Conservation (phyloP, 2,113 vertebrate species). For the Prietella phreatophila region DNA sequence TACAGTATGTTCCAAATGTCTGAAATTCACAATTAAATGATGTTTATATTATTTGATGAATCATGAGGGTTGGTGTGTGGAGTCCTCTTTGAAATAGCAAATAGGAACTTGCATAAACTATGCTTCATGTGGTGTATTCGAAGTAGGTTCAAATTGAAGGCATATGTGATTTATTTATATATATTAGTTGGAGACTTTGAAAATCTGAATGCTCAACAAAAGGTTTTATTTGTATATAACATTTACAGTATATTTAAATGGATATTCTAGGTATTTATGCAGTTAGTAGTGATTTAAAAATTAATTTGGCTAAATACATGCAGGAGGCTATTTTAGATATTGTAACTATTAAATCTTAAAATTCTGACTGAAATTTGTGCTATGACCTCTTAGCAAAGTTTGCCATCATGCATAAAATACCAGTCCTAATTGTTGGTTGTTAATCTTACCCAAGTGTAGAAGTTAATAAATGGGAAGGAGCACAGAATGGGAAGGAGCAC, state of each 20-base stretch:
- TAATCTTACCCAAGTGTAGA: background rate
- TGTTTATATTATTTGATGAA: constrained; percentile 17
- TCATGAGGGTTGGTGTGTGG: too few relatives aligned
- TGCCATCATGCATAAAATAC: background rate
- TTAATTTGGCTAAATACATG: background rate
- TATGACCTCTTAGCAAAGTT: background rate
- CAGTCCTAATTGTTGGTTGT: background rate
- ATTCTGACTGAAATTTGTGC: background rate
- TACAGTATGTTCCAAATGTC: background rate
- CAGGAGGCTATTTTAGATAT: background rate
- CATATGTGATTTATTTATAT: too few relatives aligned
- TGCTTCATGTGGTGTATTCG: background rate
- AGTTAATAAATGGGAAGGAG: background rate
- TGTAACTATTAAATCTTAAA: background rate
- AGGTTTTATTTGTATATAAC: background rate
- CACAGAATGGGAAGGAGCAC: background rate
- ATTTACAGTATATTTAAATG: background rate
- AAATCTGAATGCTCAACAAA: background rate
- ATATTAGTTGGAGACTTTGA: background rate
- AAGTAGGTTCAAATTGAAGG: background rate
- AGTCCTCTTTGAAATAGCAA: background rate
- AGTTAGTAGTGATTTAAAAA: background rate
- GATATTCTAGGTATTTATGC: background rate
- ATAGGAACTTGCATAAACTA: background rate
- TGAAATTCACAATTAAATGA: background rate